A percentile compares a stretch with the other conserved stretches of the same genome.
phyloP scores from a whole-genome alignment of 2,113 vertebrate genomes.

The Macaca mulatta region DNA sequence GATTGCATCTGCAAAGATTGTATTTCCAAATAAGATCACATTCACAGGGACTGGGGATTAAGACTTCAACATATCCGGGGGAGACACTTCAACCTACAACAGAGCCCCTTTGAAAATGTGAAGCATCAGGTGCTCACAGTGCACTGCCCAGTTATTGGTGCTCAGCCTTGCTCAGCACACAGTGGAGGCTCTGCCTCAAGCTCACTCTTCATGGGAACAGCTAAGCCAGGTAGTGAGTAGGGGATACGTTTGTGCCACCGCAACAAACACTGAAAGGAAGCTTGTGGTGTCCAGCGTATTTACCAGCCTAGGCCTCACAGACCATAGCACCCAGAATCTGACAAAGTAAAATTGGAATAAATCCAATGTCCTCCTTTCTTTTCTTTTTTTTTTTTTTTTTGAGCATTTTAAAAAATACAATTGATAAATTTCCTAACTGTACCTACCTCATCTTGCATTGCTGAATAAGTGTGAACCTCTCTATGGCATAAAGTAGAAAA shows the following conservation, averaged over 20 bases:
- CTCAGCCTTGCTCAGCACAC: background rate
- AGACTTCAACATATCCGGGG: background rate
- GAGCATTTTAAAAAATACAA: background rate
- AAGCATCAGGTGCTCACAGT: background rate
- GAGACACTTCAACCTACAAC: background rate
- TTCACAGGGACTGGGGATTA: background rate
- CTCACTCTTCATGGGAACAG: background rate
- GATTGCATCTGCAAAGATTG: too few relatives aligned
- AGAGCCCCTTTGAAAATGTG: background rate
- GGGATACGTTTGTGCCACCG: background rate
- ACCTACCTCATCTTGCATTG: background rate
- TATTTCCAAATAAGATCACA: too few relatives aligned
- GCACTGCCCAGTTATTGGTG: background rate
- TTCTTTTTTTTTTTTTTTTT: background rate
- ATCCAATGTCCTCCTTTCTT: background rate
- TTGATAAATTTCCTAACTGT: background rate
- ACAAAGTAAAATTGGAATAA: background rate
- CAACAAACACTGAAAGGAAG: background rate
- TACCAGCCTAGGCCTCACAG: background rate
- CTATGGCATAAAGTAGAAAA: background rate
- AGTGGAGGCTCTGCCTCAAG: background rate
- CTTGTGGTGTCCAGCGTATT: background rate
- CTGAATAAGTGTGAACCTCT: background rate
- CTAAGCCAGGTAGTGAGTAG: background rate
- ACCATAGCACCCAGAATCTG: background rate